Evolutionary conservation across 37 sponge, comb jelly and placozoan genomes (phyloP).

Genomic region (Oscarella lobularis): DNA sequence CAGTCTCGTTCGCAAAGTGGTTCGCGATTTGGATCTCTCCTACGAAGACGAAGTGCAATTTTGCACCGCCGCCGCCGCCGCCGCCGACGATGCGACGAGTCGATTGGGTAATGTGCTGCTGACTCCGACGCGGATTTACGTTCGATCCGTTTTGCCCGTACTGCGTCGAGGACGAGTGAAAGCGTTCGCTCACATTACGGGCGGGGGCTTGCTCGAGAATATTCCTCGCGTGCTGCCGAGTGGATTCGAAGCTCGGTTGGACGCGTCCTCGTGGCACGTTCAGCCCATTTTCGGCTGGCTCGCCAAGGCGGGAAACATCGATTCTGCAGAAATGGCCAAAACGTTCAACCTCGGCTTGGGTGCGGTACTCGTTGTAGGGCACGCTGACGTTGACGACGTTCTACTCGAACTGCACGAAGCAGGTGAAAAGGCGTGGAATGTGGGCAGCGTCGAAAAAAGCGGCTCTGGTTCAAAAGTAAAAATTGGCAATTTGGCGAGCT

Average conservation of each 20-base stretch:
- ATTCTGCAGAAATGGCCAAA: not conserved
- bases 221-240: slow-evolving; percentile 3
- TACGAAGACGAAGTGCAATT: not conserved
- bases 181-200: slow-evolving; percentile 18
- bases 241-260: not conserved
- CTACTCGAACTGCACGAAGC: not conserved
- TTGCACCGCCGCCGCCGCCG: not conserved
- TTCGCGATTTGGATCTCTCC: not conserved
- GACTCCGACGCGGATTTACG: slow-evolving; percentile 6
- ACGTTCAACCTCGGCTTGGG: slow-evolving; percentile 18
- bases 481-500: not conserved
- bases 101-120: slow-evolving; percentile 5
- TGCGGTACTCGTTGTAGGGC: not conserved
- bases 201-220: slow-evolving; percentile 13
- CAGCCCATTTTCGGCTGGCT: slow-evolving; percentile 4
- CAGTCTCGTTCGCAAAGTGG: slow-evolving; percentile 10
- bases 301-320: not conserved
- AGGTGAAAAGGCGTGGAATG: not conserved
- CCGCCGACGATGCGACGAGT: no score
- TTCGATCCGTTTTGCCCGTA: not conserved
- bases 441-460: not conserved
- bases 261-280: slow-evolving; percentile 5
- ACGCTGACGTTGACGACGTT: not conserved
- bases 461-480: not conserved
- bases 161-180: not conserved